Percentiles rank a stretch among this genome's conserved stretches.
phyloP scores from a whole-genome alignment of 2,888 invertebrate species.

The Zootermopsis nevadensis region DNA sequence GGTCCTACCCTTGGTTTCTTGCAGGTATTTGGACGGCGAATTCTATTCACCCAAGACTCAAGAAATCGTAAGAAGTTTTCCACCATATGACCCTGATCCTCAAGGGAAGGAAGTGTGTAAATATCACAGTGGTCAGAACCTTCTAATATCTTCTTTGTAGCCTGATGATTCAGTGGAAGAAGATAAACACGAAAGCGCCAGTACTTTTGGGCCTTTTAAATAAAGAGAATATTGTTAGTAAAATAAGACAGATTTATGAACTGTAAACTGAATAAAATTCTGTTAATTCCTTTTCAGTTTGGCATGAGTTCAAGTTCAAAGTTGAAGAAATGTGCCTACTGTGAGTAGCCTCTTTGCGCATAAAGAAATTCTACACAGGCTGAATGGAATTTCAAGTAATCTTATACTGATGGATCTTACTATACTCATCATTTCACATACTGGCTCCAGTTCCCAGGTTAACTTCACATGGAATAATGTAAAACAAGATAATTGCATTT shows the following conservation, averaged over 20 bases:
- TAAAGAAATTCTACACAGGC: too few species aligned
- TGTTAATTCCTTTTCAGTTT: background rate
- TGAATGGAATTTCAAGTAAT: too few species aligned
- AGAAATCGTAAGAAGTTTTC: slow-evolving; percentile 84
- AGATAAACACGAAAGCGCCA: slow-evolving; percentile 93
- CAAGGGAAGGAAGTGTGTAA: slow-evolving; percentile 74
- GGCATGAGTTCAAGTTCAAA: background rate
- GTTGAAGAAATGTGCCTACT: slow-evolving; percentile 6
- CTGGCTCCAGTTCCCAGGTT: too few species aligned
- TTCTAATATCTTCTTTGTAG: slow-evolving; percentile 80
- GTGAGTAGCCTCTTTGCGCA: background rate
- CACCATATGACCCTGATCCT: slow-evolving; percentile 70
- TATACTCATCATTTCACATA: too few species aligned
- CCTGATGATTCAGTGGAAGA: slow-evolving; percentile 83
- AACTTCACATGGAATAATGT: too few species aligned
- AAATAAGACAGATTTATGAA: background rate
- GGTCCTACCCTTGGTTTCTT: slow-evolving; percentile 82
- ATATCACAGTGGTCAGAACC: slow-evolving; percentile 83
- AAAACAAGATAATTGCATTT: too few species aligned
- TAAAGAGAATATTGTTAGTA: background rate
- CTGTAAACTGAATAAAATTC: too few species aligned
- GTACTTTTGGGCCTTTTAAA: slow-evolving; percentile 80
- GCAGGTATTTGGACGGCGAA: slow-evolving; percentile 76
- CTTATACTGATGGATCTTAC: too few species aligned
- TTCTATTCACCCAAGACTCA: slow-evolving; percentile 89